Percentiles rank a stretch among this genome's conserved stretches.
These are phyloP conservation scores for Bujurquina vittata DNA, from an alignment of 2,113 vertebrate species.

Conservation along the genomic window DNA sequence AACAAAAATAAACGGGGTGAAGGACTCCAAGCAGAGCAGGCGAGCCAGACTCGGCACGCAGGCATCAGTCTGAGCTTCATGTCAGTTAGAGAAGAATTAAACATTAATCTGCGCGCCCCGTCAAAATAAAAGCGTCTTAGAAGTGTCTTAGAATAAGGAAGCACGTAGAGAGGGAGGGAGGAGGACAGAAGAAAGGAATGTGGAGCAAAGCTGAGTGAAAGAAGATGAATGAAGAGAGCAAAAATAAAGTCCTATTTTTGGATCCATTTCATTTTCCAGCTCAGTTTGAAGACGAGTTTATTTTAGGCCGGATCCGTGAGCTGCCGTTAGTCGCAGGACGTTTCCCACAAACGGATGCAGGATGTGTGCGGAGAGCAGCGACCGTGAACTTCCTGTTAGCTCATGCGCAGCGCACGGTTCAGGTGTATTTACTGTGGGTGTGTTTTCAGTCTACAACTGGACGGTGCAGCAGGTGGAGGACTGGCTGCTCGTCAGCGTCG, in stretches of 20 bases:
- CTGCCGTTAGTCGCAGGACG: not conserved
- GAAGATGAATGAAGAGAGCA: not conserved
- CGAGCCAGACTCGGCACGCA: not conserved
- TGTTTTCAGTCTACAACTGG: constrained; percentile 90
- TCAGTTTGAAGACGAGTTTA: not conserved
- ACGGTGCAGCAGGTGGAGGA: constrained; percentile 87
- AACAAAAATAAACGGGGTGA: too few relatives aligned
- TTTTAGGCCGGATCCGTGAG: not conserved
- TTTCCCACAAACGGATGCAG: too few relatives aligned
- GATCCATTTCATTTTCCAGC: not conserved
- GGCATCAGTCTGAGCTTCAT: too few relatives aligned
- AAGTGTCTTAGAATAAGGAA: not conserved
- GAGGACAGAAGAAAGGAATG: not conserved
- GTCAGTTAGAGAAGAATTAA: too few relatives aligned
- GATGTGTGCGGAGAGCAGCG: too few relatives aligned
- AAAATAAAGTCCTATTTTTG: constrained; percentile 14
- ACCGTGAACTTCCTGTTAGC: not conserved
- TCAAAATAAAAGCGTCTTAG: constrained; percentile 1
- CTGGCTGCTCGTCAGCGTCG: constrained; percentile 88
- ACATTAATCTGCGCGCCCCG: not conserved
- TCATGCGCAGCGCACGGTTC: accelerated
- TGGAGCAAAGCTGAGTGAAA: too few relatives aligned
- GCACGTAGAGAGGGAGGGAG: not conserved
- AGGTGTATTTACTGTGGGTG: constrained; percentile 6
- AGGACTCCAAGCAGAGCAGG: not conserved